Percentiles rank a stretch among this genome's conserved stretches.
Conservation (phyloP, 2,888 invertebrate species). For the Neria commutata region DNA sequence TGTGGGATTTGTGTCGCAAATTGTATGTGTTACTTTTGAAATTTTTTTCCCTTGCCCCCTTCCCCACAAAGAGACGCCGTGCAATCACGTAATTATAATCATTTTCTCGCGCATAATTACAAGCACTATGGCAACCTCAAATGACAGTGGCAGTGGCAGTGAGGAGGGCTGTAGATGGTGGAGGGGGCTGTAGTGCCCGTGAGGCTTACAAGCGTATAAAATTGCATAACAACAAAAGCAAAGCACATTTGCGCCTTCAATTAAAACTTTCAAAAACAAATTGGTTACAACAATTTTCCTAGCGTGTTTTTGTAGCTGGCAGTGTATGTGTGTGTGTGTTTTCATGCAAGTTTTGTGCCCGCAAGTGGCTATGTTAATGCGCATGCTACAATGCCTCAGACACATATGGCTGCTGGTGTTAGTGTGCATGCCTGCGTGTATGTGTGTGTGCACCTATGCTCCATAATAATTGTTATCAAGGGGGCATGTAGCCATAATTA, state of each 20-base stretch:
- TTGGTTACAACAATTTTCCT: constrained; percentile 21
- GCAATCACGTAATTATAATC: constrained; percentile 37
- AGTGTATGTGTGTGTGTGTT: constrained; percentile 26
- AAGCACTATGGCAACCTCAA: constrained; percentile 43
- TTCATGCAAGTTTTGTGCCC: background rate
- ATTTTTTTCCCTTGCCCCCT: no score
- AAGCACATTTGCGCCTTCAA: constrained; percentile 26
- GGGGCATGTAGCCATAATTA: background rate
- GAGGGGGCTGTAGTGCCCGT: constrained; percentile 40
- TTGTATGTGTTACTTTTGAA: no score
- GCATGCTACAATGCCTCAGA: no score
- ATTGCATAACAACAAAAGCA: constrained; percentile 36
- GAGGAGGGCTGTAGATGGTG: background rate
- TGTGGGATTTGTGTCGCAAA: background rate
- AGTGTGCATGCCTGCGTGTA: constrained; percentile 5
- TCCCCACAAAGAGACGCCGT: no score
- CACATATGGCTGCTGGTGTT: no score
- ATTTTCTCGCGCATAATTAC: constrained; percentile 45
- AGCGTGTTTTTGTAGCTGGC: background rate
- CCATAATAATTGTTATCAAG: background rate
- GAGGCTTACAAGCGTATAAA: constrained; percentile 45
- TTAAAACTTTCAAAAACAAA: constrained; percentile 34
- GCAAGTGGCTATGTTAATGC: no score
- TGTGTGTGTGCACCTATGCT: constrained; percentile 27
- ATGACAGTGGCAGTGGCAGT: background rate